Conservation (phyloP, 2,888 invertebrate species). For the Macropis europaea region DNA sequence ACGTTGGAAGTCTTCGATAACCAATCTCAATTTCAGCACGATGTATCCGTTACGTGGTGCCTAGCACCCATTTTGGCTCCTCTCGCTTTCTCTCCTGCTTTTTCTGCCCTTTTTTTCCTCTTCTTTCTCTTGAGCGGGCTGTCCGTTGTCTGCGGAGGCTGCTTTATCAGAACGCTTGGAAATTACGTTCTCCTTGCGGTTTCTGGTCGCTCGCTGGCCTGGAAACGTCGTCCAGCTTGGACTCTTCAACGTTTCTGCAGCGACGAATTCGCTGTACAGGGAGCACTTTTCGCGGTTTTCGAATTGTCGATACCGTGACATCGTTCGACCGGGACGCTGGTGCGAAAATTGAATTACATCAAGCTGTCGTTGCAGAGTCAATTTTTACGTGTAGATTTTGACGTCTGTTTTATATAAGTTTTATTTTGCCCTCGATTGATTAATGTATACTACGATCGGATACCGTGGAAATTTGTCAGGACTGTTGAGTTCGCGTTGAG, state of each 20-base stretch:
- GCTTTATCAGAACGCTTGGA: slow-evolving; percentile 21
- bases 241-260: not conserved
- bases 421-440: no score
- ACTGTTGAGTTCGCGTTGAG: no score
- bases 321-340: not conserved
- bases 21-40: slow-evolving; percentile 65
- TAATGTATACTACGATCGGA: no score
- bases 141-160: not conserved
- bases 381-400: slow-evolving; percentile 2
- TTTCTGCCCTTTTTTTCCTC: not conserved
- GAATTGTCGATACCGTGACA: not conserved
- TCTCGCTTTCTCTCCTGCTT: not conserved
- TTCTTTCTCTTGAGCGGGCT: not conserved
- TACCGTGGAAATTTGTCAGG: no score
- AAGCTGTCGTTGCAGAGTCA: not conserved
- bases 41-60: slow-evolving; percentile 53
- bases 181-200: not conserved
- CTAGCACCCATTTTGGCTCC: slow-evolving; percentile 28
- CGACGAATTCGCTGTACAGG: not conserved
- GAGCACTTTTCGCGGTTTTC: not conserved
- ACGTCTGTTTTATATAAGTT: no score
- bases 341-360: not conserved
- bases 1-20: slow-evolving; percentile 59
- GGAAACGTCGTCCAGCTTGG: slow-evolving; percentile 1
- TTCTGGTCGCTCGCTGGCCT: not conserved